phyloP scores from a whole-genome alignment of 1,140 invertebrate genomes.

The Apis florea region DNA sequence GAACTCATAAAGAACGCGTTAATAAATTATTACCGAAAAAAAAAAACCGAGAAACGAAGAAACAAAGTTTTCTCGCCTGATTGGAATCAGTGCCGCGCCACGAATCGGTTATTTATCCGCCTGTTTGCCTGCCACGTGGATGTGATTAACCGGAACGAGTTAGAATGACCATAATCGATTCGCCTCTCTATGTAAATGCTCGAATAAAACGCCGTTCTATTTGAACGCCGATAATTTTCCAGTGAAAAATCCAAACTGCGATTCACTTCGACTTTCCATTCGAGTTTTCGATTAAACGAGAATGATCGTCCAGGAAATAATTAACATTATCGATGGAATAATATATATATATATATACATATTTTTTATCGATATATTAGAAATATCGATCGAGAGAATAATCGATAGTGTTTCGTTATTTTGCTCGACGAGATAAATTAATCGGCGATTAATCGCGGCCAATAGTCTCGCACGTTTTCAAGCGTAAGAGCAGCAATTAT shows the following conservation, averaged over 20 bases:
- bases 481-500: conserved; percentile 60
- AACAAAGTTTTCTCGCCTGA: neutral
- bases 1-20: neutral
- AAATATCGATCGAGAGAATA: neutral
- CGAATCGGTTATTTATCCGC: neutral
- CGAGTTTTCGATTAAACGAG: too few species aligned
- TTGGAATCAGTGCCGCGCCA: too few species aligned
- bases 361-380: neutral
- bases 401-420: neutral
- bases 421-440: conserved; percentile 14
- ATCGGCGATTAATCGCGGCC: neutral
- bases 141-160: neutral
- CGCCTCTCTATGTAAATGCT: neutral
- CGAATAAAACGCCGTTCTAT: too few species aligned
- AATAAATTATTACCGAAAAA: neutral
- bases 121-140: neutral
- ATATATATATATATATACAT: too few species aligned
- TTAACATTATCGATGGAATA: too few species aligned
- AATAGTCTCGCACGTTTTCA: neutral
- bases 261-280: too few species aligned
- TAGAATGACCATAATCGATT: neutral
- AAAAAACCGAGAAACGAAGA: neutral
- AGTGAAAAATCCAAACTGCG: too few species aligned
- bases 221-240: too few species aligned
- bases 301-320: too few species aligned